Percentiles rank a stretch among this genome's conserved stretches.
phyloP scores from a whole-genome alignment of 2,888 invertebrate species.

The Sialis lutaria region DNA sequence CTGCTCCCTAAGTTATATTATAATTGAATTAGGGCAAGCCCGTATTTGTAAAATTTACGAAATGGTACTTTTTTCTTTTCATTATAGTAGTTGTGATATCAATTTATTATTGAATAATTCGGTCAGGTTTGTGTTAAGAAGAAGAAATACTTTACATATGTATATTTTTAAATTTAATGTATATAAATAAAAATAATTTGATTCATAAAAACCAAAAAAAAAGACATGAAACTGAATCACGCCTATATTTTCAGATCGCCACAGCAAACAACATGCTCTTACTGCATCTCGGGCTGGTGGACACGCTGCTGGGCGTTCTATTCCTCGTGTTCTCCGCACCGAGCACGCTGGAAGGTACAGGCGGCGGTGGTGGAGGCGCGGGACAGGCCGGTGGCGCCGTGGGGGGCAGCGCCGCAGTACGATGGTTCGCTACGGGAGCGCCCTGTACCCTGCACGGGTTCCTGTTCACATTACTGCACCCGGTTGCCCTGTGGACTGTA shows the following conservation, averaged over 20 bases:
- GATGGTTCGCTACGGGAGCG: slow-evolving; percentile 32
- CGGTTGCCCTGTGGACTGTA: slow-evolving; percentile 61
- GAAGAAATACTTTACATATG: neutral
- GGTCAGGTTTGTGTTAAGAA: neutral
- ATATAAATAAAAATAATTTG: neutral
- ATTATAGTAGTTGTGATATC: too few relatives aligned
- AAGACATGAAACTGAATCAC: neutral
- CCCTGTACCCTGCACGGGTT: slow-evolving; percentile 48
- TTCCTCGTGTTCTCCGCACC: slow-evolving; percentile 37
- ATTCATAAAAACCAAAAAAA: neutral
- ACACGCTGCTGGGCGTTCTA: slow-evolving; percentile 44
- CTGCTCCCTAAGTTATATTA: too few relatives aligned
- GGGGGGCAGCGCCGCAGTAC: slow-evolving; percentile 8
- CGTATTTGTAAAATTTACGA: too few relatives aligned
- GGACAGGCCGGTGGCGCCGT: slow-evolving; percentile 12
- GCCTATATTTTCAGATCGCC: slow-evolving; percentile 30
- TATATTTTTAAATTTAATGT: too few relatives aligned
- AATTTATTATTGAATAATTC: too few relatives aligned
- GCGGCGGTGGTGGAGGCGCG: too few relatives aligned
- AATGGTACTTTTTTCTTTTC: too few relatives aligned
- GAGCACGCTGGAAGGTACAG: slow-evolving; percentile 16
- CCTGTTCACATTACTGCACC: slow-evolving; percentile 50
- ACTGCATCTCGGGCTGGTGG: slow-evolving; percentile 53
- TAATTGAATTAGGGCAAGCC: too few relatives aligned
- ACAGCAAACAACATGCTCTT: slow-evolving; percentile 54